Base-by-base conservation (phyloP, 64 coral and sea anemone species). In the Stichodactyla mertensii region DNA sequence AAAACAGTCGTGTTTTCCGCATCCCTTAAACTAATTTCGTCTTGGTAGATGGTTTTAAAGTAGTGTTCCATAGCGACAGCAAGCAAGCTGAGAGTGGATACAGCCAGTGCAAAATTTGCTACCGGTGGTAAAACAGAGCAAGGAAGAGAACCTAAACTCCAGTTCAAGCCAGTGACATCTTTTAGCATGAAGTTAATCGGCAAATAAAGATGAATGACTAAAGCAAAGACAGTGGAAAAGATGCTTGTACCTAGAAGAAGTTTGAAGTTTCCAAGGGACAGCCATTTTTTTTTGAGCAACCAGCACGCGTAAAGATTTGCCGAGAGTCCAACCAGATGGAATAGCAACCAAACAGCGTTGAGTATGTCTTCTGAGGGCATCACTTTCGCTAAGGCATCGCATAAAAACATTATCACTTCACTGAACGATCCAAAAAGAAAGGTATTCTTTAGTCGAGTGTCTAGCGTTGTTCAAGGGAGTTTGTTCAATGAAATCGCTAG, bases 191-290 rank as follows among this genome's bases (percentile, higher is more conserved):
- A 57, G 83, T 85, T 85, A 7, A 85, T 64, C 5, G 83, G 83
- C n/a, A 61, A 24, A 55, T 85, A 64, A 36, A 85, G 60, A 64
- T 85, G 83, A 31, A 85, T 11, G 31, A 85, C 7, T 16, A 85
- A 24, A 55, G 83, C 55, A 64, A 55, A 27, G n/a, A 85, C 52
- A 31, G 31, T 85, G 27, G 83, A 85, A 36, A 85, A 61, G 51
- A 85, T 85, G 24, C 60, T 85, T 58, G 83, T 58, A 20, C 15
- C 83, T 16, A 85, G 83, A 14, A 85, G 60, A 24, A 85, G 45
- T 64, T 56, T 56, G 55, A 57, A 13, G 55, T 22, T 61, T 64
- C 83, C 83, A 52, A 85, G 57, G 4, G 55, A 16, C 9, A 61
- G 60, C 83, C 83, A 85, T 36, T 60, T 85, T 18, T 36, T 58